Base-by-base conservation (phyloP, 2,797 vertebrate species). In the Tadarida brasiliensis region DNA sequence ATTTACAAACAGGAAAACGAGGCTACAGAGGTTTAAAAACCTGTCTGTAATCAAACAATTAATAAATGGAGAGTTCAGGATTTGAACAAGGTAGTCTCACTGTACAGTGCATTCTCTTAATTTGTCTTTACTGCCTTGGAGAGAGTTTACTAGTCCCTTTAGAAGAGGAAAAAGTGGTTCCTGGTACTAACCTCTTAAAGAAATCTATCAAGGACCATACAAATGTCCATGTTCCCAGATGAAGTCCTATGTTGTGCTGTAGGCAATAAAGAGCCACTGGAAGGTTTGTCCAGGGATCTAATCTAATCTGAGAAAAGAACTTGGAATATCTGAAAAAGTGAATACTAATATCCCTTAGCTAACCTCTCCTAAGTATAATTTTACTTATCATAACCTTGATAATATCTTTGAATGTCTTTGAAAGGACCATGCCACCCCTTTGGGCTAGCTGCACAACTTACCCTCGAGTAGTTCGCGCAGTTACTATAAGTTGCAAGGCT, bases 401-500 rank as follows among this genome's bases (percentile, higher is more conserved):
- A 86, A 77, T 11, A 87, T 24, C n/a, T 59, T 73, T 35, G 44
- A 83, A 35, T 33, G 9, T 80, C 54, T 83, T 17, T 77, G 19
- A 86, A 67, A 92, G 81, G 49, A 71, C 24, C 28, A 11, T 5
- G 33, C 22, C 56, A 65, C 44, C 49, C 4, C 30, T 68, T 44
- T 10, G 33, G 11, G 47, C 49, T 83, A 73, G 28, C 30, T 30
- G 20, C 19, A 57, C 22, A 65, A 61, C 99, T 98, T 93, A 99
- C 99, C 99, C 99, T 95, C 98, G 98, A 15, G 99, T 98, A 71
- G 99, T 99, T 4, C 99, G 99, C 0, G 99, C 99, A 0, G 98
- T 99, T 76, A 99, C 99, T 90, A 99, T 98, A 5, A 99, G 99
- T 96, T 99, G 99, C 78, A 99, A 97, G 0, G 99, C 99, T 98